Base-by-base conservation (phyloP, 2,888 invertebrate genomes). In the Cryptocephalus moraei region DNA sequence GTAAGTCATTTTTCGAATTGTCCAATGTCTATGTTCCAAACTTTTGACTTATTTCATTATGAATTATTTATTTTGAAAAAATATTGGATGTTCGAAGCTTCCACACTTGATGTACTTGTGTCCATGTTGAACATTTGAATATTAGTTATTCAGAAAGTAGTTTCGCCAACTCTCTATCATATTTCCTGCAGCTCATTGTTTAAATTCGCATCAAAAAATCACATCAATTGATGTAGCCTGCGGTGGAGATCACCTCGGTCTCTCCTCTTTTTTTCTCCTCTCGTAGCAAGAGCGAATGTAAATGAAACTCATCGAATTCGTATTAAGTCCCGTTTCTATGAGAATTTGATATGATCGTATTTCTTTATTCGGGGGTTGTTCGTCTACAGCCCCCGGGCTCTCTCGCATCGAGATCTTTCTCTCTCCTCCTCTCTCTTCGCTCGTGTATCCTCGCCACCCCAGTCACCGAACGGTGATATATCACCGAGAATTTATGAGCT, bases 401-500 rank as follows among this genome's bases (percentile, higher is more conserved):
- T 49, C 43, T 45, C 47, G 49, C 49, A 47, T 50, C 49, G 48
- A 47, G 22, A 22, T 22, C 22, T 22, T 22, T 22, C 58, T 59
- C 58, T 56, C 58, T 54, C 54, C 52, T 48, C 22, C 11, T 9
- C 14, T 10, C 41, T 31, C 41, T n/a, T 22, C 22, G 22, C 22
- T 22, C 33, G 12, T 10, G n/a, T 50, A 45, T 39, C 49, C 53
- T 55, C 54, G 51, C 56, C 56, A 55, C 55, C 54, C 61, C 48
- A 52, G 53, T 63, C 65, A 62, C 67, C 65, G 65, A 66, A 74
- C 70, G 75, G 75, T 80, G 79, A 84, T 86, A 85, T 83, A 82
- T 86, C 85, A 85, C 82, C 73, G 77, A 75, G 80, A 82, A 85
- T 86, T 85, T 86, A 86, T 82, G 84, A 81, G 80, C 82, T 78